Conservation (phyloP, 1,140 invertebrate species). For the Aphelenchoides avenae region DNA sequence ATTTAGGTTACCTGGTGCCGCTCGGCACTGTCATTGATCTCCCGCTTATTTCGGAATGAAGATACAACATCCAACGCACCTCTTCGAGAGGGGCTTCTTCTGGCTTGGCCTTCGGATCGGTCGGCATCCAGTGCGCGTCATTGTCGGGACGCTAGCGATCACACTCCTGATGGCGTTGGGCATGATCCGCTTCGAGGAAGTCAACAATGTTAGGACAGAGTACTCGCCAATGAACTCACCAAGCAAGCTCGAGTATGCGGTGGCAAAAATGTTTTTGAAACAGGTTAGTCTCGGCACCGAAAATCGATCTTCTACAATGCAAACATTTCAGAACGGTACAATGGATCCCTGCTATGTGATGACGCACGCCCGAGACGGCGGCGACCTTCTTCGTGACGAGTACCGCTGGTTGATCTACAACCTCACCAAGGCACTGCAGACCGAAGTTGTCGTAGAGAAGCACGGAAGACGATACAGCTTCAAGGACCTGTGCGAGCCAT, state of each 20-base stretch:
- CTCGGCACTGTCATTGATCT: too few species aligned
- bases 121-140: constrained; percentile 34
- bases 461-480: too few species aligned
- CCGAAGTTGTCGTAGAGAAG: constrained; percentile 50
- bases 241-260: constrained; percentile 49
- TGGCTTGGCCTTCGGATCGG: constrained; percentile 32
- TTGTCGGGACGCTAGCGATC: constrained; percentile 24
- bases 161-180: constrained; percentile 39
- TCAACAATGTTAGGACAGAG: constrained; percentile 53
- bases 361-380: constrained; percentile 47
- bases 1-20: too few species aligned
- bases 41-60: too few species aligned
- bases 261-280: constrained; percentile 54
- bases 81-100: constrained; percentile 39
- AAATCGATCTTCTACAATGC: too few species aligned
- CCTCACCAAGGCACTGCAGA: constrained; percentile 48
- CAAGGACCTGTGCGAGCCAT: constrained; percentile 54
- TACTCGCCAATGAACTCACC: constrained; percentile 54
- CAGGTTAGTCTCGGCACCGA: constrained; percentile 30
- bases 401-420: constrained; percentile 51
- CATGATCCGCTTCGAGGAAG: constrained; percentile 44
- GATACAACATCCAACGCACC: constrained; percentile 45
- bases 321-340: constrained; percentile 42
- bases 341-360: constrained; percentile 57
- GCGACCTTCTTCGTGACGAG: constrained; percentile 41